These are phyloP conservation scores for Serinus canaria DNA, from an alignment of 2,113 vertebrate genomes.

Conservation along the genomic window DNA sequence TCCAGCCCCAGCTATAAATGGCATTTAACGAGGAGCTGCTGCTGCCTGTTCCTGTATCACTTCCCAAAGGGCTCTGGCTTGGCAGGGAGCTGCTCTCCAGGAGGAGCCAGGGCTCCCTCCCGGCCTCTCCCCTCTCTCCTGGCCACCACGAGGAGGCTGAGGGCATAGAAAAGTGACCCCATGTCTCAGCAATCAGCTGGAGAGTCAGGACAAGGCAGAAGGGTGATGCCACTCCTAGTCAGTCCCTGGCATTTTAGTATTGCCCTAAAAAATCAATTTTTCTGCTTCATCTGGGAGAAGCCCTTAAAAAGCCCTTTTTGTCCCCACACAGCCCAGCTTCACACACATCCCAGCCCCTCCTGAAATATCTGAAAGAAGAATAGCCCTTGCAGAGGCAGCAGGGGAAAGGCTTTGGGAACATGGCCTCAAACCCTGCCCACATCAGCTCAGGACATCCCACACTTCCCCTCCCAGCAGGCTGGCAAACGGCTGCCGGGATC, in stretches of 20 bases:
- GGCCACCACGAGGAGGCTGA: not conserved
- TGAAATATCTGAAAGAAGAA: accelerated
- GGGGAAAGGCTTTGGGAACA: not conserved
- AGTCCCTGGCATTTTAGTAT: not conserved
- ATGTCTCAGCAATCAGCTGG: not conserved
- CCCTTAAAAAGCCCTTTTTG: not conserved
- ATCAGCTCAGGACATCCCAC: not conserved
- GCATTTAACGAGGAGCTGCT: not conserved
- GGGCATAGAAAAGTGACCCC: not conserved
- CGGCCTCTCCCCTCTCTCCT: not conserved
- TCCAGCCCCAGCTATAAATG: not conserved
- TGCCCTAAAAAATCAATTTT: not conserved
- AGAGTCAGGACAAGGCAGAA: not conserved
- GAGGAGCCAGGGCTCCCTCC: not conserved
- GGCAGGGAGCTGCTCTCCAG: not conserved
- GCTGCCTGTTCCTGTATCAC: not conserved
- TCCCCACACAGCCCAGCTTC: not conserved
- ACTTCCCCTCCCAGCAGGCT: not conserved
- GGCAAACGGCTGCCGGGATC: not conserved
- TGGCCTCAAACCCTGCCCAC: not conserved
- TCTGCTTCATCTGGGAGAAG: not conserved
- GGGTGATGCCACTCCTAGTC: not conserved
- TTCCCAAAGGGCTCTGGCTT: not conserved
- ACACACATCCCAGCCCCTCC: not conserved
- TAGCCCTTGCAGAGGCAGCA: not conserved